Conservation (phyloP, 2,888 invertebrate species). For the Tribolium freemani region DNA sequence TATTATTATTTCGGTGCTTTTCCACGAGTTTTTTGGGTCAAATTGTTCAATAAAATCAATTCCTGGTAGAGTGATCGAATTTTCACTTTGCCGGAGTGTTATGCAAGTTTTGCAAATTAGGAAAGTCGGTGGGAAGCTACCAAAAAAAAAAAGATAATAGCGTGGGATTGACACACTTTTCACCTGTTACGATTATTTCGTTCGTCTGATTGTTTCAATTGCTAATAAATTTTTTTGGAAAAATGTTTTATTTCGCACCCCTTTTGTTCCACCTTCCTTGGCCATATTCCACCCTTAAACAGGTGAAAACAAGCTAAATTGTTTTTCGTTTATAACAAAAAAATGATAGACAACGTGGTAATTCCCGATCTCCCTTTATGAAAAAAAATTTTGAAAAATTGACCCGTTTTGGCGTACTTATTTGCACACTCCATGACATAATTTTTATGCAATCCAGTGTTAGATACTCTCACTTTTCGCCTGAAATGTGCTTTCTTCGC, state of each 20-base stretch:
- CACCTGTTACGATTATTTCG: not conserved
- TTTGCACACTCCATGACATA: conserved; percentile 1
- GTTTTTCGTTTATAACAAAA: no score
- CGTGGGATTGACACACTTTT: conserved; percentile 39
- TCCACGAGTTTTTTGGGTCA: conserved; percentile 15
- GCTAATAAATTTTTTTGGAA: not conserved
- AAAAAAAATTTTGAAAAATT: not conserved
- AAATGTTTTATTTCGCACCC: not conserved
- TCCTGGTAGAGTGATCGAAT: not conserved
- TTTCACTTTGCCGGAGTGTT: not conserved
- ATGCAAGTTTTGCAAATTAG: conserved; percentile 21
- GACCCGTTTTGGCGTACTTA: not conserved
- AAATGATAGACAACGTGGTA: not conserved
- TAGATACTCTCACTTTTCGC: conserved; percentile 23
- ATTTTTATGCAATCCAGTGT: conserved; percentile 21
- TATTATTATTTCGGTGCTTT: conserved; percentile 1
- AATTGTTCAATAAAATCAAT: conserved; percentile 9
- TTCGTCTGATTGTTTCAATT: not conserved
- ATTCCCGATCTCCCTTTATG: not conserved
- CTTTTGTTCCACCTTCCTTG: not conserved
- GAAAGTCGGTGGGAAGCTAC: conserved; percentile 35
- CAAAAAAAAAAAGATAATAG: conserved; percentile 16
- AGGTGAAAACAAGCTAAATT: no score
- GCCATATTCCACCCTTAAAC: not conserved
- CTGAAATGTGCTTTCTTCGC: conserved; percentile 31